Conservation (phyloP, 2,888 invertebrate species). For the Drosophila prostipennis region DNA sequence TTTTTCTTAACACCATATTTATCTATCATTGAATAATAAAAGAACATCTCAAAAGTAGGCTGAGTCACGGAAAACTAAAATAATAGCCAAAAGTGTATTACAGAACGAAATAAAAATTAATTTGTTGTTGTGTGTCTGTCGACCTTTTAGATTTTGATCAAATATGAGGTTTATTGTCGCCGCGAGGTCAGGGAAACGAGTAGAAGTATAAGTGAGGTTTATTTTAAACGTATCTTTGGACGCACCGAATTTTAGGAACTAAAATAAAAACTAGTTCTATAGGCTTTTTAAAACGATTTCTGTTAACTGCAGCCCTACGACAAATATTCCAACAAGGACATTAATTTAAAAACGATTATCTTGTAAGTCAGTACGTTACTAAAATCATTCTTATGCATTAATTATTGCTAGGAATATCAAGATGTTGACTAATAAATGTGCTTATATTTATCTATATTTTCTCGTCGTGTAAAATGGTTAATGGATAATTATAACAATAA, state of each 20-base stretch:
- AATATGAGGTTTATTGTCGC: slow-evolving; percentile 3
- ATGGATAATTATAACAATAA: not conserved
- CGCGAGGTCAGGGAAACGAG: slow-evolving; percentile 3
- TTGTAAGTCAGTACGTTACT: too few relatives aligned
- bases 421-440: not conserved
- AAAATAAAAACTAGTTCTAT: too few relatives aligned
- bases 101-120: slow-evolving; percentile 2
- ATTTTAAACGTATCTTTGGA: too few relatives aligned
- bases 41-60: not conserved
- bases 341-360: not conserved
- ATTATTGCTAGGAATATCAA: not conserved
- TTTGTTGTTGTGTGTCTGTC: not conserved
- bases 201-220: not conserved
- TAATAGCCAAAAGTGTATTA: not conserved
- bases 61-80: not conserved
- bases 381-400: not conserved
- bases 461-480: not conserved
- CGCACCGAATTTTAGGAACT: not conserved
- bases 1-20: too few relatives aligned
- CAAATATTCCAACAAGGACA: not conserved
- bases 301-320: too few relatives aligned
- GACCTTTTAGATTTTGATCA: slow-evolving; percentile 14
- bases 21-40: too few relatives aligned
- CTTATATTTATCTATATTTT: not conserved
- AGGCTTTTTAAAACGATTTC: too few relatives aligned